These are phyloP conservation scores for Diplodus puntazzo DNA, from an alignment of 2,797 vertebrate genomes.

Conservation along the genomic window DNA sequence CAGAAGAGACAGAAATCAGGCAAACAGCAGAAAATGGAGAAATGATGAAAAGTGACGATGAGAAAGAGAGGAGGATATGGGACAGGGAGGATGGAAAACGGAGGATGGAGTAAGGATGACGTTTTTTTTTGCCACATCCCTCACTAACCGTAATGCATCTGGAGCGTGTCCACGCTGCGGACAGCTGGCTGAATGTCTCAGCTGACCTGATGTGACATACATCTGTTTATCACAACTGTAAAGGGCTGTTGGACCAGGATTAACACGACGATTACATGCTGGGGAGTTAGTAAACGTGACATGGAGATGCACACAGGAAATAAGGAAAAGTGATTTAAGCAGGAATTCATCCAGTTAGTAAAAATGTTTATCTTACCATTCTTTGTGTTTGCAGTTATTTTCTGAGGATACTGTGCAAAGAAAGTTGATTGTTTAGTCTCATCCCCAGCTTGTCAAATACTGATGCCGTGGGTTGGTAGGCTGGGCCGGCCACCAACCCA, in stretches of 20 bases:
- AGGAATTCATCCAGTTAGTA: neutral
- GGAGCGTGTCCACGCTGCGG: constrained; percentile 10
- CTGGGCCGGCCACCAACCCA: too few species aligned
- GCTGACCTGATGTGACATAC: constrained; percentile 44
- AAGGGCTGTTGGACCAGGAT: constrained; percentile 23
- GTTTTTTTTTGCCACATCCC: constrained; percentile 24
- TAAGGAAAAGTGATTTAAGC: neutral
- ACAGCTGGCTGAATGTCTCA: constrained; percentile 30
- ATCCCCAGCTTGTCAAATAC: too few species aligned
- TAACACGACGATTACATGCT: constrained; percentile 24
- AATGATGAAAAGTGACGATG: neutral
- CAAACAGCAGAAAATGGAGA: neutral
- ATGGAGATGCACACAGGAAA: constrained; percentile 1
- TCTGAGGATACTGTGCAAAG: too few species aligned
- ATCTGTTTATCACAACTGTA: constrained; percentile 31
- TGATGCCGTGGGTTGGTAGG: too few species aligned
- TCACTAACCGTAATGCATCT: constrained; percentile 38
- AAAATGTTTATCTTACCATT: neutral
- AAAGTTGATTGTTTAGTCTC: too few species aligned
- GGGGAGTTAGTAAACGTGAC: constrained; percentile 28
- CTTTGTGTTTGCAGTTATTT: neutral
- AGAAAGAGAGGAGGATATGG: neutral
- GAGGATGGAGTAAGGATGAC: constrained; percentile 4
- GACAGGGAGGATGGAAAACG: neutral
- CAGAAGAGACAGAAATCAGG: constrained; percentile 2